Percentiles rank a stretch among this genome's conserved stretches.
phyloP scores from a whole-genome alignment of 2,113 vertebrate species.

The Colius striatus region DNA sequence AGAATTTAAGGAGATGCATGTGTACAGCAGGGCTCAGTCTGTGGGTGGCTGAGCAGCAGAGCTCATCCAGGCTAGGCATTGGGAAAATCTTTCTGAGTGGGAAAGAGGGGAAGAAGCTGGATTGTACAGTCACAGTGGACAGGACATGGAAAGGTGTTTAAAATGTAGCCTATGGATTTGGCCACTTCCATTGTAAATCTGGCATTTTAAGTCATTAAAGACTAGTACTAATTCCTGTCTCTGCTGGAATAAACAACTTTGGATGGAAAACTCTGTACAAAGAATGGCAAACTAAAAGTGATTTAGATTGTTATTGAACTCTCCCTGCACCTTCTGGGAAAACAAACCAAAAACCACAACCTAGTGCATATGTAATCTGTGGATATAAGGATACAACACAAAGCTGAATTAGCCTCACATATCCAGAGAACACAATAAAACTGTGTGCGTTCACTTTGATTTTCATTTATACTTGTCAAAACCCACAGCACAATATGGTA shows the following conservation, averaged over 20 bases:
- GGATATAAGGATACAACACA: neutral
- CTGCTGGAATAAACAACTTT: neutral
- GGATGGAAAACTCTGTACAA: neutral
- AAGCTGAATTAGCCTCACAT: neutral
- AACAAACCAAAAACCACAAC: neutral
- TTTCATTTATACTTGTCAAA: neutral
- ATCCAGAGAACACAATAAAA: neutral
- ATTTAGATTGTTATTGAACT: neutral
- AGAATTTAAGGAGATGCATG: neutral
- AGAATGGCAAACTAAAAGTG: neutral
- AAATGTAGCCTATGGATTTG: neutral
- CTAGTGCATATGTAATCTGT: neutral
- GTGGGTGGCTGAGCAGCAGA: neutral
- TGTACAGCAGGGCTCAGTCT: neutral
- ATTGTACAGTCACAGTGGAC: neutral
- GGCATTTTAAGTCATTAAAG: neutral
- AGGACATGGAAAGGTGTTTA: neutral
- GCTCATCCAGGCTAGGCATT: fast-evolving
- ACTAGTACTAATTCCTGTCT: neutral
- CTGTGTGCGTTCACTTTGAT: neutral
- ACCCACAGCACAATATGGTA: neutral
- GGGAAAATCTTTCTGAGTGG: neutral
- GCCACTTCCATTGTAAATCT: neutral
- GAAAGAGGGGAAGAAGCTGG: neutral
- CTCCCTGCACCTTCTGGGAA: neutral